Percentiles rank a stretch among this genome's conserved stretches.
Evolutionary conservation across 1,140 invertebrate species (phyloP).

Genomic region (Drosophila ambigua): DNA sequence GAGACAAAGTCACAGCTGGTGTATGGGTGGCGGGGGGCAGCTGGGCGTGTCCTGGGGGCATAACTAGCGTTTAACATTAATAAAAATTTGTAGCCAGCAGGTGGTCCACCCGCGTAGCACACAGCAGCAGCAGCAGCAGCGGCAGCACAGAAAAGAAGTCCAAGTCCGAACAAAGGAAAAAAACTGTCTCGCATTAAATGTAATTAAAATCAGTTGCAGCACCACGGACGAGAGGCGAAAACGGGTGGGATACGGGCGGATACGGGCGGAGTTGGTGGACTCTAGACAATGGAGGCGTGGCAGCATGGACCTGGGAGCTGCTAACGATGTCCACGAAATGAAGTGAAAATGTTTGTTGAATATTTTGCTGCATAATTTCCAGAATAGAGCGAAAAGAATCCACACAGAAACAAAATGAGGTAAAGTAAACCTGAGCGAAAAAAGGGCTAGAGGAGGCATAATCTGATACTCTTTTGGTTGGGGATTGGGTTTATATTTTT

Average conservation of each 20-base stretch:
- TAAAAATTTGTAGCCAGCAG: constrained; percentile 61
- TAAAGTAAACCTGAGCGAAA: constrained; percentile 3
- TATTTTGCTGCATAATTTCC: constrained; percentile 56
- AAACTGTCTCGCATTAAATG: constrained; percentile 55
- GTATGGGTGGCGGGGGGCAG: constrained; percentile 4
- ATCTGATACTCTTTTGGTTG: no score
- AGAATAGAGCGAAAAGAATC: constrained; percentile 9
- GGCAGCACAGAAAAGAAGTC: not conserved
- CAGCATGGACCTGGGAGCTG: constrained; percentile 12
- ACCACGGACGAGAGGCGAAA: not conserved
- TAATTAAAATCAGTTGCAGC: constrained; percentile 63
- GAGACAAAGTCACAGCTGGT: constrained; percentile 7
- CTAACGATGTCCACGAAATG: constrained; percentile 53
- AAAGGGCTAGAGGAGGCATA: no score
- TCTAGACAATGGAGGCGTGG: no score
- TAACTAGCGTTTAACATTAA: constrained; percentile 67
- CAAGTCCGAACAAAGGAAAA: not conserved
- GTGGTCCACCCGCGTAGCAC: constrained; percentile 3
- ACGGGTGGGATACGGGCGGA: not conserved
- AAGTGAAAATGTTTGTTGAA: constrained; percentile 64
- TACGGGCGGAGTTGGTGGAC: not conserved
- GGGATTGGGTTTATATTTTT: no score
- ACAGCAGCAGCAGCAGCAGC: no score
- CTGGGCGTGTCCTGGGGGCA: constrained; percentile 12
- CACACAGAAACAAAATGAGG: constrained; percentile 9